Evolutionary conservation across 2,797 vertebrate species (phyloP), one percentile per base, ranked within the genome.

Genomic region (Fistularia commersonii): DNA sequence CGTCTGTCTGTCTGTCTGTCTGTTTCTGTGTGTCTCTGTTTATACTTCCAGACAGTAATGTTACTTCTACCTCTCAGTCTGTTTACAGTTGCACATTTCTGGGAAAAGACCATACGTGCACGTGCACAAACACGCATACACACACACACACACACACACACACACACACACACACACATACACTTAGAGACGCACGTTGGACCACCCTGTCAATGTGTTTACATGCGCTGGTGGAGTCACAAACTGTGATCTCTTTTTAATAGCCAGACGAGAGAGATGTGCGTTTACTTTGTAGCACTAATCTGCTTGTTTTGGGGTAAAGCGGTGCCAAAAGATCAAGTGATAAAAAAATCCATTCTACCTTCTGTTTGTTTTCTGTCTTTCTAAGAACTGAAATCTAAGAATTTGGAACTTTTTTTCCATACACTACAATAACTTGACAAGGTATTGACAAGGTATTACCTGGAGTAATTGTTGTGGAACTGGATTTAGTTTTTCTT

Each of bases 161-260:
- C 39, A 14, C 51, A 55, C 57, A 65, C 4, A 53, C 57, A 50
- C 45, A n/a, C n/a, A n/a, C n/a, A n/a, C n/a, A n/a, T n/a, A 23
- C 23, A 23, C 23, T 23, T 2, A 23, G 51, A 48, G 23, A 51
- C 79, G 75, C 79, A 69, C 54, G 66, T 77, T 67, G 79, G 86
- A 86, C 86, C 86, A 84, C 84, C 86, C 80, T 78, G 83, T 61
- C 79, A 67, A 77, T 72, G 77, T 88, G 86, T 88, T 88, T 88
- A 86, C 61, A 54, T 64, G 63, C 51, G 35, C 77, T 76, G 76
- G 72, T 81, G 77, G 75, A 79, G 77, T 84, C 86, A 83, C 80
- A 80, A 80, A 81, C 77, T 86, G 80, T 80, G 80, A 83, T 85
- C 74, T 81, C 68, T 76, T 75, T 83, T 85, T 85, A 85, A 85